phyloP scores from a whole-genome alignment of 1,140 invertebrate genomes.

The Mizuhopecten yessoensis region DNA sequence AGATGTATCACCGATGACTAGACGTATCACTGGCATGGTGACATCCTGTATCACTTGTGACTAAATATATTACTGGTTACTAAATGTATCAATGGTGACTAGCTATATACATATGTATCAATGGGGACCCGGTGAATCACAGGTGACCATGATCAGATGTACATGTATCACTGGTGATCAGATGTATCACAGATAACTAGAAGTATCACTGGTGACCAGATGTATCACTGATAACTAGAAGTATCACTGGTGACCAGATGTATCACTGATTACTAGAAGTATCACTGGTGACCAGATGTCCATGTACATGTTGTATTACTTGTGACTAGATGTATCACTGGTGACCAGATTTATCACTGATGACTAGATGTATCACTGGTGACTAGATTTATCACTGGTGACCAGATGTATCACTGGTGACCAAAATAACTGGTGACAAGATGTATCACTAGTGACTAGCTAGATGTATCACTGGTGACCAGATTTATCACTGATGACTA shows the following conservation, averaged over 20 bases:
- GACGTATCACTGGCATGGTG: no score
- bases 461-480: background rate
- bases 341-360: background rate
- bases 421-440: no score
- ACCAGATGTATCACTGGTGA: background rate
- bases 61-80: no score
- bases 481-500: background rate
- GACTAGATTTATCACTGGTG: background rate
- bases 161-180: background rate
- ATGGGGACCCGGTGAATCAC: no score
- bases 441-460: background rate
- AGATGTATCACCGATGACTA: no score
- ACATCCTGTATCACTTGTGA: no score
- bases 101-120: no score
- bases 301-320: background rate
- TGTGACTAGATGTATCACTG: background rate
- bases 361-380: background rate
- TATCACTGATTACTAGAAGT: background rate
- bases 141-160: background rate
- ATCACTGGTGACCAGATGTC: background rate
- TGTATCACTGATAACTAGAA: background rate
- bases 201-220: background rate
- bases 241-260: background rate
- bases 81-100: no score
- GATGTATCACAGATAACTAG: background rate